Base-by-base conservation (phyloP, 2,888 invertebrate species). In the Formica aserva region DNA sequence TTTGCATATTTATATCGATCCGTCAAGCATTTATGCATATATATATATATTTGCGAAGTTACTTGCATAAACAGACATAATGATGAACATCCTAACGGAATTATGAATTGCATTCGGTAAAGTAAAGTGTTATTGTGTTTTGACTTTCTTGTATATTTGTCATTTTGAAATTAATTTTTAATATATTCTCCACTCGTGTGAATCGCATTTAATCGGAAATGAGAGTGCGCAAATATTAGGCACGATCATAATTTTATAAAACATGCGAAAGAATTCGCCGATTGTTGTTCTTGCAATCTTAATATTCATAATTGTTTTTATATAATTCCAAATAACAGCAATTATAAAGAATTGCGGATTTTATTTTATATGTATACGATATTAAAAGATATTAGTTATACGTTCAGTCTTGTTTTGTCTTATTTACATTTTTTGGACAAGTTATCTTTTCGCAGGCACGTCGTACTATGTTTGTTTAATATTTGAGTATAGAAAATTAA, bases 31-130 rank as follows among this genome's bases (percentile, higher is more conserved):
- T 29, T 22, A 32, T 26, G 26, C 1, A 72, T 13, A 48, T 15
- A 38, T 55, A 22, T 32, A 29, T 9, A 18, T 9, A 18, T 18
- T 62, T 60, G 13, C 8, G 0, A 26, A 72, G 22, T 57, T 77
- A 78, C 77, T 41, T 52, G 60, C 55, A 75, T 66, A 85, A 86
- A 86, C 62, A 63, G 45, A 29, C 45, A 60, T 65, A 75, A 84
- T 71, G 85, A 81, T 82, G 55, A 82, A 78, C 62, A 84, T 85
- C 82, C 72, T 86, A 86, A 83, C 66, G 83, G 85, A 67, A 85
- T 86, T 75, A 83, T 87, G 85, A 86, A 85, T 72, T 86, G 86
- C 75, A 82, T 84, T 86, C 71, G 67, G 74, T 80, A 62, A 60
- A 69, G 65, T 63, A 71, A 38, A 63, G 77, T 66, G 66, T 69